Evolutionary conservation across 2,797 vertebrate genomes (phyloP), one percentile per base, ranked within the genome.

Genomic region (Prunella strophiata): DNA sequence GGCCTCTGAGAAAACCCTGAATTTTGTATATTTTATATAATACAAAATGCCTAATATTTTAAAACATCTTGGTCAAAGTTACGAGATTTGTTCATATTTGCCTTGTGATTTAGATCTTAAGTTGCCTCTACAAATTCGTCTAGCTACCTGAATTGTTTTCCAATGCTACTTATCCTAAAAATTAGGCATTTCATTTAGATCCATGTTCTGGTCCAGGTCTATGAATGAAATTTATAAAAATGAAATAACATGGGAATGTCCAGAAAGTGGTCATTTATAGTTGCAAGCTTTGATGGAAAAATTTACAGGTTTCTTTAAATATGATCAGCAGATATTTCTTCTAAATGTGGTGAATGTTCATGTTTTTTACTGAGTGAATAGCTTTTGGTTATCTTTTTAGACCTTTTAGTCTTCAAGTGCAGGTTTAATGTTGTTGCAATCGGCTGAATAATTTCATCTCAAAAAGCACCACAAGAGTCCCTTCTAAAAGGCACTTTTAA

Each of bases 381-480:
- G 10, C 7, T 92, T 85, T 66, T 82, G 29, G 3, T 67, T 42
- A 47, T 22, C 16, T 66, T 85, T 89, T n/a, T 30, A 54, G 42
- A 51, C 3, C 4, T 77, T 30, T 57, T 66, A 54, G 1, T 67
- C 6, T 9, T 74, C 32, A 81, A 25, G 17, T 30, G 6, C 25
- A 79, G 16, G 59, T 14, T 20, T 40, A 61, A 57, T 62, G 4
- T 43, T 72, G 4, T 38, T 72, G n/a, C 4, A 25, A 19, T 27
- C 5, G 3, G 10, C 6, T 48, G 17, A 75, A 65, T 55, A 85
- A 43, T 63, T 62, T 30, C 1, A n/a, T 59, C 20, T 48, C 20
- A 32, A 43, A 76, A 61, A 16, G 0, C 0, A 36, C 14, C 13
- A 1, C 2, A 5, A 7, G 10, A 30, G 16, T 38, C 6, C 18